phyloP scores from a whole-genome alignment of 2,888 invertebrate genomes.

The Meganola albula region DNA sequence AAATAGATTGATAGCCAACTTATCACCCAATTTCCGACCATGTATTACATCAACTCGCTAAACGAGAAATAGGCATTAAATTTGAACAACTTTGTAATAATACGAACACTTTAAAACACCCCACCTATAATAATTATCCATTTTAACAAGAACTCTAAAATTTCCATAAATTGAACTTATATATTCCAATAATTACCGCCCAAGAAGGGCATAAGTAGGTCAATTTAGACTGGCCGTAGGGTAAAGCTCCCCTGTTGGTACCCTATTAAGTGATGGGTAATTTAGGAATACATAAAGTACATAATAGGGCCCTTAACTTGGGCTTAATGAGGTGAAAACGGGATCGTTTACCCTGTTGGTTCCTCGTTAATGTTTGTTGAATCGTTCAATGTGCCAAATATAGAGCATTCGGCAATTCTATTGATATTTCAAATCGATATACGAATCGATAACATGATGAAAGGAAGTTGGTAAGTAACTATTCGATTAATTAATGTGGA shows the following conservation, averaged over 20 bases:
- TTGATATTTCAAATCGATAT: slow-evolving; percentile 28
- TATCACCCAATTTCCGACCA: slow-evolving; percentile 48
- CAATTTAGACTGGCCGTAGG: slow-evolving; percentile 45
- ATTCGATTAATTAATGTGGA: background rate
- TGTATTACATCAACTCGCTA: slow-evolving; percentile 41
- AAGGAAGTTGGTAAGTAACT: no score
- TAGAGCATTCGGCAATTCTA: slow-evolving; percentile 28
- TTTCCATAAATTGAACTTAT: slow-evolving; percentile 18
- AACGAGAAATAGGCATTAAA: slow-evolving; percentile 62
- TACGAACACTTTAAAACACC: slow-evolving; percentile 69
- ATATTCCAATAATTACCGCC: slow-evolving; percentile 18
- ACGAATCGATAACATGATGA: slow-evolving; percentile 26
- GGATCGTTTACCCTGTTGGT: slow-evolving; percentile 56
- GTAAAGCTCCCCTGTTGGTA: slow-evolving; percentile 56
- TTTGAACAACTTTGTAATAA: slow-evolving; percentile 72
- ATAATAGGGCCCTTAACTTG: slow-evolving; percentile 74
- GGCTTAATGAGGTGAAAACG: slow-evolving; percentile 75
- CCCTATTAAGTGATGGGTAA: slow-evolving; percentile 77
- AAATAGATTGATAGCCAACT: slow-evolving; percentile 27
- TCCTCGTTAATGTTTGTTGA: slow-evolving; percentile 48
- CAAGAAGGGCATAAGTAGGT: slow-evolving; percentile 31
- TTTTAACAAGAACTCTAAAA: slow-evolving; percentile 34
- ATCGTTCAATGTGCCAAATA: slow-evolving; percentile 38
- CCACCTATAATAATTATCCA: slow-evolving; percentile 50
- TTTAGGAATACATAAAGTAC: slow-evolving; percentile 78